Conservation (phyloP, 2,113 vertebrate genomes). For the Maccullochella peelii region DNA sequence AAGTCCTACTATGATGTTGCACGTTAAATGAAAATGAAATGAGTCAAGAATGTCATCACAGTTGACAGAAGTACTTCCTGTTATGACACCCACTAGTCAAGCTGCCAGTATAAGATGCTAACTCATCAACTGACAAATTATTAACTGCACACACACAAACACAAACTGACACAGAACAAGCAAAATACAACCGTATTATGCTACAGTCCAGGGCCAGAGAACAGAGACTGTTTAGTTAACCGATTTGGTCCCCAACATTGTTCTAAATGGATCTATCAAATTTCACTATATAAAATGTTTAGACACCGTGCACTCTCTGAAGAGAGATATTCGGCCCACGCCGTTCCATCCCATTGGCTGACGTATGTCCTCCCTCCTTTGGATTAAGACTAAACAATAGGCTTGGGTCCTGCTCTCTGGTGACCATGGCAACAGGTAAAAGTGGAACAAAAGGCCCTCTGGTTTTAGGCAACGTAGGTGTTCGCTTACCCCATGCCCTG, state of each 20-base stretch:
- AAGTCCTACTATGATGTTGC: not conserved
- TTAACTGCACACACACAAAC: slow-evolving; percentile 22
- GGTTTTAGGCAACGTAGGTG: slow-evolving; percentile 70
- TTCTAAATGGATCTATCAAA: slow-evolving; percentile 26
- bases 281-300: slow-evolving; percentile 46
- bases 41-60: slow-evolving; percentile 22
- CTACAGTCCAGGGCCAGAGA: slow-evolving; percentile 43
- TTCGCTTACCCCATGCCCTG: slow-evolving; percentile 98
- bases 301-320: slow-evolving; percentile 14
- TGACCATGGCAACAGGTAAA: slow-evolving; percentile 80
- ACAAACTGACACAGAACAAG: slow-evolving; percentile 12
- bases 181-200: slow-evolving; percentile 32
- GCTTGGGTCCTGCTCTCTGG: slow-evolving; percentile 75
- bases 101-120: slow-evolving; percentile 18
- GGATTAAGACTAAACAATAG: slow-evolving; percentile 76
- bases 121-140: slow-evolving; percentile 31
- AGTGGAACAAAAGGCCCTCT: slow-evolving; percentile 67
- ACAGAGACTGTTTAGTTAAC: slow-evolving; percentile 13
- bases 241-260: not conserved
- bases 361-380: slow-evolving; percentile 50
- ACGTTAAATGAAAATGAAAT: not conserved
- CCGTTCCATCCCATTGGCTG: slow-evolving; percentile 53
- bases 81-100: slow-evolving; percentile 25
- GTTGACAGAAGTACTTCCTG: slow-evolving; percentile 22
- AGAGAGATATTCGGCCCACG: slow-evolving; percentile 34